Evolutionary conservation across 2,113 vertebrate species (phyloP).

Genomic region (Delphinus delphis): DNA sequence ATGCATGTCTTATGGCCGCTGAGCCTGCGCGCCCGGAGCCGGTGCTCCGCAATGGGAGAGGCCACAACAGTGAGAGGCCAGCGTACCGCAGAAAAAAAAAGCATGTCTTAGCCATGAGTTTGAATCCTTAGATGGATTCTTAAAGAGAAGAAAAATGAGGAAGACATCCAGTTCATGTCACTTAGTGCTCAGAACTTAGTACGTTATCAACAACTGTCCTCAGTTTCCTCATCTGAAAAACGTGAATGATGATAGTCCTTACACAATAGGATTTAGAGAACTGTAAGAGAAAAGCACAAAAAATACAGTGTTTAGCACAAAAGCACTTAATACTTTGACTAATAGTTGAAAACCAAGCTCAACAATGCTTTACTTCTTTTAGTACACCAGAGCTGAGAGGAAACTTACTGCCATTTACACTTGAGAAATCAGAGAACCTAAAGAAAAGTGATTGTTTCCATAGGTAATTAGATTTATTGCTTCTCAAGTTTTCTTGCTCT

Average conservation of each 20-base stretch:
- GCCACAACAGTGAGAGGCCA: too few species aligned
- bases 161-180: not conserved
- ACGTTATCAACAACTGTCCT: not conserved
- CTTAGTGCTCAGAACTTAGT: not conserved
- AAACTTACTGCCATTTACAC: not conserved
- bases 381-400: not conserved
- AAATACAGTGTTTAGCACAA: not conserved
- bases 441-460: not conserved
- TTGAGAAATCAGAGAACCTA: not conserved
- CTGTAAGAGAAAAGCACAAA: not conserved
- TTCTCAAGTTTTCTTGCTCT: not conserved
- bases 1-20: not conserved
- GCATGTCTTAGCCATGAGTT: not conserved
- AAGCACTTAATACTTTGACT: not conserved
- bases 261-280: not conserved
- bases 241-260: not conserved
- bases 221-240: constrained; percentile 19
- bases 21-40: too few species aligned
- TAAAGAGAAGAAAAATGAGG: not conserved
- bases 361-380: not conserved
- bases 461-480: not conserved
- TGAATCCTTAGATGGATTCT: not conserved
- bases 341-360: not conserved
- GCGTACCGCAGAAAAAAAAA: not conserved
- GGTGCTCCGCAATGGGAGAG: too few species aligned